Evolutionary conservation across 2,113 vertebrate genomes (phyloP), one percentile per base, ranked within the genome.

Genomic region (Pygoscelis antarcticus): DNA sequence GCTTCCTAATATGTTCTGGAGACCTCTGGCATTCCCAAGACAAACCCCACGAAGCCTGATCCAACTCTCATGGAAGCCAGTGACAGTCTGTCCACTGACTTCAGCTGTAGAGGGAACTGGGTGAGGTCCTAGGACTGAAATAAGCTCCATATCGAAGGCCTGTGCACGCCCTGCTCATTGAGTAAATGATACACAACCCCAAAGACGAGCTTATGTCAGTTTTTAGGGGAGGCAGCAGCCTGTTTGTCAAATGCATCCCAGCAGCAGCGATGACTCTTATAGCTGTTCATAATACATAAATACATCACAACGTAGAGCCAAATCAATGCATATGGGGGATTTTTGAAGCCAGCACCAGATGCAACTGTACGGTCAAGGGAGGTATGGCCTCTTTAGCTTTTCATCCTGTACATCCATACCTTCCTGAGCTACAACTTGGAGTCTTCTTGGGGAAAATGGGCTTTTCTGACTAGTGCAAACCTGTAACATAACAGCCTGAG

Each of bases 121-220:
- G 30, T 64, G 29, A 30, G 38, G 34, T 61, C 30, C 36, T 40
- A 7, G 20, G 20, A n/a, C 32, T 68, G 42, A 64, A 74, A 42
- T 32, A 89, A 40, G 22, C 55, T 64, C 54, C 1, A 0, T 44
- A n/a, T 0, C 0, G 1, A 93, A 84, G 57, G 17, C 20, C 26
- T 72, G 18, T 19, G 8, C 15, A 4, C 10, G 36, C 79, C 34
- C 42, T 82, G 46, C 40, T 78, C 10, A 7, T 27, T 38, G 47
- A 44, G 27, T 10, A 21, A 46, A 26, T 7, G 29, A 11, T 23
- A 26, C 38, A 62, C 60, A 18, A 21, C 49, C 44, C 71, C 32
- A 42, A 60, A 64, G 57, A 49, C 0, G 2, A 83, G 34, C 12
- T 55, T 9, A 29, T 6, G 7, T 32, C n/a, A 34, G 10, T 44